Percentiles rank a stretch among this genome's conserved stretches.
phyloP scores from a whole-genome alignment of 1,140 invertebrate genomes.

The Cotesia vestalis region DNA sequence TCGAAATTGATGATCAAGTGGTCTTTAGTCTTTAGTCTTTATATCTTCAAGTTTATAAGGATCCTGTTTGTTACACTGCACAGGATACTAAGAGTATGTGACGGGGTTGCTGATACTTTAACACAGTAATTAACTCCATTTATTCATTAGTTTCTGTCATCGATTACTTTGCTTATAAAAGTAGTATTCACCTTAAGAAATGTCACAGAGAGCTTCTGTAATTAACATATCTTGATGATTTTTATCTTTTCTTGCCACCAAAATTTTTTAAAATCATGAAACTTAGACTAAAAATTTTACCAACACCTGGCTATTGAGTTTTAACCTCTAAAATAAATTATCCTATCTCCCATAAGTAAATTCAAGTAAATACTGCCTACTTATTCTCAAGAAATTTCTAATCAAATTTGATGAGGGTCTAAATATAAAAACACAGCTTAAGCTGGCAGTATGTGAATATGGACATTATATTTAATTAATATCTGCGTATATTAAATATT shows the following conservation, averaged over 20 bases:
- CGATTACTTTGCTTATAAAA: too few relatives aligned
- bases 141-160: too few relatives aligned
- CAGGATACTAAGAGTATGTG: neutral
- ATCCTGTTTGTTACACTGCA: neutral
- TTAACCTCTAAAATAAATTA: neutral
- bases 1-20: slow-evolving; percentile 18
- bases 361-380: slow-evolving; percentile 5
- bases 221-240: too few relatives aligned
- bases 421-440: neutral
- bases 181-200: too few relatives aligned
- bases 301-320: too few relatives aligned
- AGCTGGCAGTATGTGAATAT: too few relatives aligned
- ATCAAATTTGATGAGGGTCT: neutral
- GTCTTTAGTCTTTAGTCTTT: slow-evolving; percentile 6
- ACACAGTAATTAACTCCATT: too few relatives aligned
- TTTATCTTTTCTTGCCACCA: too few relatives aligned
- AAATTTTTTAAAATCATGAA: too few relatives aligned
- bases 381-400: neutral
- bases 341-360: neutral
- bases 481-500: neutral
- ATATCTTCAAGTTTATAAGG: neutral
- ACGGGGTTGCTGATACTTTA: too few relatives aligned
- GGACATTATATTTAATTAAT: neutral
- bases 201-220: too few relatives aligned
- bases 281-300: too few relatives aligned